These are phyloP conservation scores for Nomada fucata DNA, from an alignment of 2,888 invertebrate species.

Conservation along the genomic window DNA sequence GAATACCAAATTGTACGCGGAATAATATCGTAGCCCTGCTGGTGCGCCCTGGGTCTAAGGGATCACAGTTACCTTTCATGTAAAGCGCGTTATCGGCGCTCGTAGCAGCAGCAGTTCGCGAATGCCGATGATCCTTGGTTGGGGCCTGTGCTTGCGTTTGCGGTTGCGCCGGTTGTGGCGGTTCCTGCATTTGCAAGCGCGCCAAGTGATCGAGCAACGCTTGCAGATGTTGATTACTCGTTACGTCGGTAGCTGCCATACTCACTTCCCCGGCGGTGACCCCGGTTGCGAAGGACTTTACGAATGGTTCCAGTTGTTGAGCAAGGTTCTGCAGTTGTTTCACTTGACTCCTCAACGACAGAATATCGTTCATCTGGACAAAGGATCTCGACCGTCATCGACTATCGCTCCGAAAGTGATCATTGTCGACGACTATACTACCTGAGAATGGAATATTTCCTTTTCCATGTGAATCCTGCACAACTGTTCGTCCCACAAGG, in stretches of 20 bases:
- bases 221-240: slow-evolving; percentile 85
- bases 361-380: slow-evolving; percentile 87
- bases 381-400: neutral
- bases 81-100: slow-evolving; percentile 82
- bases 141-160: slow-evolving; percentile 73
- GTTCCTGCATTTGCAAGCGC: slow-evolving; percentile 82
- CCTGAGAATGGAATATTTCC: slow-evolving; percentile 87
- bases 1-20: neutral
- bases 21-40: too few relatives aligned
- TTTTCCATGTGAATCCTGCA: slow-evolving; percentile 90
- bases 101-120: slow-evolving; percentile 71
- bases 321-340: slow-evolving; percentile 88
- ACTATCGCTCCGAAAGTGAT: too few relatives aligned
- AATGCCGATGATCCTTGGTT: slow-evolving; percentile 80
- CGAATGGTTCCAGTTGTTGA: slow-evolving; percentile 88
- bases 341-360: slow-evolving; percentile 87
- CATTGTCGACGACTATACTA: slow-evolving; percentile 57
- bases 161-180: slow-evolving; percentile 46
- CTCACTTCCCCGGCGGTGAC: slow-evolving; percentile 78
- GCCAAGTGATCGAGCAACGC: slow-evolving; percentile 86
- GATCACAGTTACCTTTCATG: slow-evolving; percentile 78
- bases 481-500: slow-evolving; percentile 90
- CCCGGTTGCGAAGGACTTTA: slow-evolving; percentile 85
- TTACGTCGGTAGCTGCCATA: slow-evolving; percentile 81
- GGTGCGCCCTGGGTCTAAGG: neutral